Evolutionary conservation across 2,113 vertebrate species (phyloP).

Genomic region (Cyrtonyx montezumae): DNA sequence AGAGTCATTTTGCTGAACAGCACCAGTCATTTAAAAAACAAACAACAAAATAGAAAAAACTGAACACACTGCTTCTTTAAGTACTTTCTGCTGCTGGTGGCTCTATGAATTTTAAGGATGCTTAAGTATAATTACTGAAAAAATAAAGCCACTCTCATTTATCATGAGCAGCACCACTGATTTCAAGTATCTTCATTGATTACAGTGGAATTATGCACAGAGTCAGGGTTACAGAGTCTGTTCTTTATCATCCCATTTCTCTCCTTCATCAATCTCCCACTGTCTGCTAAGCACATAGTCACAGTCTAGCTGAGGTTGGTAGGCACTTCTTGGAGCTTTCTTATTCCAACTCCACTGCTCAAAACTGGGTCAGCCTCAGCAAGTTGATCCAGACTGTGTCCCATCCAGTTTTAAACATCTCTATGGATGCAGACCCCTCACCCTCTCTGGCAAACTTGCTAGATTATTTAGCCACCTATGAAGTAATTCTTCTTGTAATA

Average conservation of each 20-base stretch:
- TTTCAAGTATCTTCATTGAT: background rate
- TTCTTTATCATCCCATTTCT: background rate
- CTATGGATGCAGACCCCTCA: background rate
- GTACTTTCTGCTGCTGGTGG: background rate
- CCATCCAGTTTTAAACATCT: background rate
- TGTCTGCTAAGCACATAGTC: background rate
- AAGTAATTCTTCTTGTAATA: background rate
- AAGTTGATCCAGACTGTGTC: background rate
- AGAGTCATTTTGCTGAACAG: background rate
- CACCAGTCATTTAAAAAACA: background rate
- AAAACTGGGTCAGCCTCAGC: background rate
- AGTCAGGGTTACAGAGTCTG: background rate
- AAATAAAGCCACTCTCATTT: background rate
- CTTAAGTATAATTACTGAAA: background rate
- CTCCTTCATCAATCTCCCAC: background rate
- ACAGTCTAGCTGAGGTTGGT: background rate
- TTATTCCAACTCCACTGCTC: background rate
- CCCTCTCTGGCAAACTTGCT: background rate
- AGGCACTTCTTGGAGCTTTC: background rate
- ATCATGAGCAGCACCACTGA: background rate
- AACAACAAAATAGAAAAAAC: background rate
- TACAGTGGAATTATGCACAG: background rate
- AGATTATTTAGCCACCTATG: background rate
- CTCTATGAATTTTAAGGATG: background rate
- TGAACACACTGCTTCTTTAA: background rate